phyloP scores from a whole-genome alignment of 2,888 invertebrate species.

The Alviniconcha strummeri region DNA sequence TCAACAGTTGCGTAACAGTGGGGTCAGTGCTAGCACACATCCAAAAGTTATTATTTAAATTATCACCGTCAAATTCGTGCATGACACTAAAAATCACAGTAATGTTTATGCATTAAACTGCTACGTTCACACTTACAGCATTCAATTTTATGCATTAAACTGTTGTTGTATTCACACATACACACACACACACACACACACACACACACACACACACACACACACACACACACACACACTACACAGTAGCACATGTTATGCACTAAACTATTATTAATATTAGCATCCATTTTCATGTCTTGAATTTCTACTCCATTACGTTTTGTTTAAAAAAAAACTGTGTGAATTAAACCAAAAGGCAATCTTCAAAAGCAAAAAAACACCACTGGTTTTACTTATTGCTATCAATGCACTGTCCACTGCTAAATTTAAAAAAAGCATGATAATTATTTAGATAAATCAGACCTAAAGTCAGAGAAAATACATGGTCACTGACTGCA shows the following conservation, averaged over 20 bases:
- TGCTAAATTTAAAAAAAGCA: background rate
- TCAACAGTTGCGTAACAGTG: background rate
- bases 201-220: background rate
- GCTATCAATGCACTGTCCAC: background rate
- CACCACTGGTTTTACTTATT: background rate
- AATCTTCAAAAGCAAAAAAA: background rate
- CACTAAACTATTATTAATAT: background rate
- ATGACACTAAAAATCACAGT: background rate
- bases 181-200: background rate
- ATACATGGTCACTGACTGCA: too few species aligned
- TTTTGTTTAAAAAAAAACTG: background rate
- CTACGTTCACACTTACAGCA: background rate
- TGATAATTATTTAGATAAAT: too few species aligned
- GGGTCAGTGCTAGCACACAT: background rate
- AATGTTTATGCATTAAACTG: background rate
- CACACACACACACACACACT: background rate
- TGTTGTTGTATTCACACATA: background rate
- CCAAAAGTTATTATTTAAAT: background rate
- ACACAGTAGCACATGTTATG: background rate
- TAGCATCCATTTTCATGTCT: too few species aligned
- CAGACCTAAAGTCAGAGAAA: too few species aligned
- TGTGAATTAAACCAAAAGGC: background rate
- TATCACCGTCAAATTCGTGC: too few species aligned
- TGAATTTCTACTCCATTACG: too few species aligned
- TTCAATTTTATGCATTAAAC: background rate